Percentiles rank a stretch among this genome's conserved stretches.
These are phyloP conservation scores for Drosophila tanythrix DNA, from an alignment of 2,888 invertebrate species.

Conservation along the genomic window DNA sequence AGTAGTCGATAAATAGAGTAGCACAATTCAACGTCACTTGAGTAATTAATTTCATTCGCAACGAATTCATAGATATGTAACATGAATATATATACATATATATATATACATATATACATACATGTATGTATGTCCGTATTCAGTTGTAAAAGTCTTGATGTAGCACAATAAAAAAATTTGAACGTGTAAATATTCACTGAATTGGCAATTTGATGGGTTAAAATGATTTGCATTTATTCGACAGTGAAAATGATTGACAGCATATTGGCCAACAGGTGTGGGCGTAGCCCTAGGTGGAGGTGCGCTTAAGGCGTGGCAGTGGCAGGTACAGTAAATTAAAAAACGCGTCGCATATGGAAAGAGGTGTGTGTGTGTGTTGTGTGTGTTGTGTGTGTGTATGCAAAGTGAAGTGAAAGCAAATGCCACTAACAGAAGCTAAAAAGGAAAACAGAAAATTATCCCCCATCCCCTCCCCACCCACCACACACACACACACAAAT, in stretches of 20 bases:
- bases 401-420: constrained; percentile 48
- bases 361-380: constrained; percentile 7
- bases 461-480: not conserved
- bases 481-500: constrained; percentile 12
- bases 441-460: constrained; percentile 2
- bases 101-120: not conserved
- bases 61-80: not conserved
- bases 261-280: constrained; percentile 26
- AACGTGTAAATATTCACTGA: constrained; percentile 26
- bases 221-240: constrained; percentile 48
- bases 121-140: not conserved
- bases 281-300: not conserved
- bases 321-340: constrained; percentile 53
- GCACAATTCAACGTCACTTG: not conserved
- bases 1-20: not conserved
- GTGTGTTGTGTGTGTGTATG: constrained; percentile 31
- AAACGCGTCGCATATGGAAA: constrained; percentile 25
- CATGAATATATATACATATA: not conserved
- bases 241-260: constrained; percentile 50
- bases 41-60: not conserved
- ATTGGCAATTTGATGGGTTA: constrained; percentile 35
- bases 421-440: constrained; percentile 53
- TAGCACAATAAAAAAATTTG: not conserved
- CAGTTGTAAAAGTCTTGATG: not conserved
- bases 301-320: constrained; percentile 36